phyloP scores from a whole-genome alignment of 2,797 vertebrate genomes.

The Squalus acanthias region DNA sequence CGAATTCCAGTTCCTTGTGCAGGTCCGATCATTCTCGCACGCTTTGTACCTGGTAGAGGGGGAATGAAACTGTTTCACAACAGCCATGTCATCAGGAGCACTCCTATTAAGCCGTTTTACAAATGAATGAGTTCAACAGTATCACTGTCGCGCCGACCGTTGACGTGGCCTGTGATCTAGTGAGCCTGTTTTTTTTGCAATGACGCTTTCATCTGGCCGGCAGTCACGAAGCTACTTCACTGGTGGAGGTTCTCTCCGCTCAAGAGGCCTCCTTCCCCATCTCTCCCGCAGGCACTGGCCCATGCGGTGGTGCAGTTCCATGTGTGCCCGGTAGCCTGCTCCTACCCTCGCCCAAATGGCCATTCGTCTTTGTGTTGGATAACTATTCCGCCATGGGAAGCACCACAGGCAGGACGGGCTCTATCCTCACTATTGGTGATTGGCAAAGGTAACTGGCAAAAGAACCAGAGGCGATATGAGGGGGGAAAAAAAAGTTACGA shows the following conservation, averaged over 20 bases:
- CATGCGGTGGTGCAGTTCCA: not conserved
- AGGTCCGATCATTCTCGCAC: slow-evolving; percentile 69
- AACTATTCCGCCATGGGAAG: not conserved
- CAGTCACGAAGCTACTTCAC: not conserved
- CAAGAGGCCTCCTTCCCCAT: not conserved
- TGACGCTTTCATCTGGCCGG: not conserved
- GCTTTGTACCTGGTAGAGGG: slow-evolving; percentile 65
- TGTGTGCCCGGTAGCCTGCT: not conserved
- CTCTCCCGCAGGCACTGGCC: not conserved
- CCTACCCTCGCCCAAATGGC: not conserved
- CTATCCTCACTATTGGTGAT: not conserved
- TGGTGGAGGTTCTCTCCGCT: not conserved
- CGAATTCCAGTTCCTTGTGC: slow-evolving; percentile 63
- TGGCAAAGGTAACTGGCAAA: not conserved
- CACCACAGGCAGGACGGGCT: not conserved
- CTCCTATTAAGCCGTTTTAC: not conserved
- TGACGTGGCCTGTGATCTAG: not conserved
- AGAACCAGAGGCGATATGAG: not conserved
- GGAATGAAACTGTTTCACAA: not conserved
- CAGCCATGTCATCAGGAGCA: not conserved
- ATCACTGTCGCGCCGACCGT: not conserved
- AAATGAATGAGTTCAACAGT: not conserved
- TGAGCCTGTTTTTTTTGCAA: not conserved
- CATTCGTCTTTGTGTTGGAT: not conserved
- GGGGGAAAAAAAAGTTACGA: not conserved